Evolutionary conservation across 1,140 invertebrate genomes (phyloP).

Genomic region (Drosophila tristis): DNA sequence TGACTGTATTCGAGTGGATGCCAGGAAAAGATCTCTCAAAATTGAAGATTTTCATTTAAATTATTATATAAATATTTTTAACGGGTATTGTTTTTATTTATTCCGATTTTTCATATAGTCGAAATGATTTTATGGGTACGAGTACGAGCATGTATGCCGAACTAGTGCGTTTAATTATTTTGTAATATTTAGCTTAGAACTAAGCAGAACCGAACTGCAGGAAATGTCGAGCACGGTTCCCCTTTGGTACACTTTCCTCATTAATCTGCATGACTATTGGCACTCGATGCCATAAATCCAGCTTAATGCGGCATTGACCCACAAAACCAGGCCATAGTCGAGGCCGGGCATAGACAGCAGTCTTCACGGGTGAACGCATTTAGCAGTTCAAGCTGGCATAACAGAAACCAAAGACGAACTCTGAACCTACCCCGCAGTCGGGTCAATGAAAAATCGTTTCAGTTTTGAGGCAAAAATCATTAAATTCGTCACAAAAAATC

Average conservation of each 20-base stretch:
- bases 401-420: slow-evolving; percentile 66
- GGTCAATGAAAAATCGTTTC: slow-evolving; percentile 81
- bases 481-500: slow-evolving; percentile 76
- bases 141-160: neutral
- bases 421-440: slow-evolving; percentile 65
- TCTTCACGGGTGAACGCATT: slow-evolving; percentile 71
- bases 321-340: slow-evolving; percentile 49
- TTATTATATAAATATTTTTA: too few relatives aligned
- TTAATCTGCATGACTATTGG: slow-evolving; percentile 76
- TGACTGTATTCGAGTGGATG: too few relatives aligned
- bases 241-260: slow-evolving; percentile 20
- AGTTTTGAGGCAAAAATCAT: slow-evolving; percentile 80
- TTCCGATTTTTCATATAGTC: too few relatives aligned
- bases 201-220: slow-evolving; percentile 2
- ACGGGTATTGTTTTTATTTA: too few relatives aligned
- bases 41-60: too few relatives aligned
- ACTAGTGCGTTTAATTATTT: neutral
- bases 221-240: slow-evolving; percentile 2
- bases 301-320: slow-evolving; percentile 72
- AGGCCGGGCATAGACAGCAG: slow-evolving; percentile 17
- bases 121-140: neutral
- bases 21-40: too few relatives aligned
- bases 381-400: slow-evolving; percentile 74
- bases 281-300: slow-evolving; percentile 68
- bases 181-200: slow-evolving; percentile 8